These are phyloP conservation scores for Stenopsyche tienmushanensis DNA, from an alignment of 1,140 invertebrate species.

Conservation along the genomic window DNA sequence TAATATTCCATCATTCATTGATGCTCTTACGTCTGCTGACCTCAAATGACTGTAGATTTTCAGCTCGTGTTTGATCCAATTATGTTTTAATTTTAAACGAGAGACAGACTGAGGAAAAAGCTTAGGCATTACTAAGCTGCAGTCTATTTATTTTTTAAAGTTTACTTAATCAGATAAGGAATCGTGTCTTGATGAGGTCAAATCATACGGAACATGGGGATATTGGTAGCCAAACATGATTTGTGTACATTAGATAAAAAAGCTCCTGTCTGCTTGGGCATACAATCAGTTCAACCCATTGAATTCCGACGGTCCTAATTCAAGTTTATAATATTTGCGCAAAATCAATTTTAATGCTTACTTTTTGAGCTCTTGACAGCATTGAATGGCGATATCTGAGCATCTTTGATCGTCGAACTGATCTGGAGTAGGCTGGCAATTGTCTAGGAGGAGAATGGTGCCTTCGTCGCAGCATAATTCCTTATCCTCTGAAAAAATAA, in stretches of 20 bases:
- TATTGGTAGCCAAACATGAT: neutral
- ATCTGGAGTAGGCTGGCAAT: conserved; percentile 12
- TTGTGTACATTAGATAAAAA: neutral
- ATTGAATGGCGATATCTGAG: conserved; percentile 15
- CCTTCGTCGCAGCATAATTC: conserved; percentile 33
- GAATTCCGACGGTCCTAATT: neutral
- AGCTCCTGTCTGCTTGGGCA: neutral
- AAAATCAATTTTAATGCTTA: conserved; percentile 1
- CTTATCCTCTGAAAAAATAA: neutral
- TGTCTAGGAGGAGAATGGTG: conserved; percentile 16
- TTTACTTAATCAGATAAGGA: too few relatives aligned
- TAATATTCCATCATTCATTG: too few relatives aligned
- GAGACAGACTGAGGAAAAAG: too few relatives aligned
- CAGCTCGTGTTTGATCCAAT: too few relatives aligned
- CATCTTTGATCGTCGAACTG: conserved; percentile 15
- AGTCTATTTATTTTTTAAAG: too few relatives aligned
- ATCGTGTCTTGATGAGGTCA: neutral
- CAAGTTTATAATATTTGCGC: neutral
- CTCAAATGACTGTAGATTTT: too few relatives aligned
- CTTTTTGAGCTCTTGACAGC: conserved; percentile 26
- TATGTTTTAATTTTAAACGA: too few relatives aligned
- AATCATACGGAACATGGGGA: neutral
- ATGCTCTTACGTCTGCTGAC: too few relatives aligned
- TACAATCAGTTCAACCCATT: neutral
- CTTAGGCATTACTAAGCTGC: too few relatives aligned